Evolutionary conservation across 2,797 vertebrate genomes (phyloP).

Genomic region (Gymnocypris eckloni): DNA sequence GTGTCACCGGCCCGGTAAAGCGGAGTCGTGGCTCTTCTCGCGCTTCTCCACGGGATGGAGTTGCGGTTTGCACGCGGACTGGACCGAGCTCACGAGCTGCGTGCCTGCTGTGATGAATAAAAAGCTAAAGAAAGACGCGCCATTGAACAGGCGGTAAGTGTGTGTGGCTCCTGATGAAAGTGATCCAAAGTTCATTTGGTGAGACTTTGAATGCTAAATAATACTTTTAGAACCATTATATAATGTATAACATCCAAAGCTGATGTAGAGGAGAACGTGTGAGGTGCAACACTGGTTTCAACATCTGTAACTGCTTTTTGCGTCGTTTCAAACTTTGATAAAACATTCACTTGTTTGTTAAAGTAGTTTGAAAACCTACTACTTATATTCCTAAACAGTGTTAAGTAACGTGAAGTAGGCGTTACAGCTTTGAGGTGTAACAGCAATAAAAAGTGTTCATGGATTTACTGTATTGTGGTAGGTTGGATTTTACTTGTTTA

Average conservation of each 20-base stretch:
- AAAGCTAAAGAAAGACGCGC: slow-evolving; percentile 76
- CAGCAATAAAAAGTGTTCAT: neutral
- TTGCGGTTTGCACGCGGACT: slow-evolving; percentile 95
- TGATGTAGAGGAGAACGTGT: no score
- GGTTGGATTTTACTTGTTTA: neutral
- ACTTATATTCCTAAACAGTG: neutral
- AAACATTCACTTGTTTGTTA: neutral
- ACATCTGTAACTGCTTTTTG: neutral
- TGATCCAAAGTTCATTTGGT: neutral
- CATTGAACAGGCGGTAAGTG: slow-evolving; percentile 77
- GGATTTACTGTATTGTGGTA: neutral
- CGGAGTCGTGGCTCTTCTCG: slow-evolving; percentile 95
- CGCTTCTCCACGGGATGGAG: slow-evolving; percentile 97
- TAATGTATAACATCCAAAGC: neutral
- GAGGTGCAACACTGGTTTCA: neutral
- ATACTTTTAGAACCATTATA: neutral
- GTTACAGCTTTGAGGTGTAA: neutral
- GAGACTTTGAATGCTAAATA: neutral
- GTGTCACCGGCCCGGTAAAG: slow-evolving; percentile 89
- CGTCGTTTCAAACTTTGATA: neutral
- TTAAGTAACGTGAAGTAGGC: neutral
- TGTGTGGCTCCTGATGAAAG: neutral
- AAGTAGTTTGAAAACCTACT: neutral
- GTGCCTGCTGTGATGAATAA: slow-evolving; percentile 91
- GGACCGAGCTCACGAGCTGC: slow-evolving; percentile 95